These are phyloP conservation scores for Drosophila multiciliata DNA, from an alignment of 2,888 invertebrate genomes.

Conservation along the genomic window DNA sequence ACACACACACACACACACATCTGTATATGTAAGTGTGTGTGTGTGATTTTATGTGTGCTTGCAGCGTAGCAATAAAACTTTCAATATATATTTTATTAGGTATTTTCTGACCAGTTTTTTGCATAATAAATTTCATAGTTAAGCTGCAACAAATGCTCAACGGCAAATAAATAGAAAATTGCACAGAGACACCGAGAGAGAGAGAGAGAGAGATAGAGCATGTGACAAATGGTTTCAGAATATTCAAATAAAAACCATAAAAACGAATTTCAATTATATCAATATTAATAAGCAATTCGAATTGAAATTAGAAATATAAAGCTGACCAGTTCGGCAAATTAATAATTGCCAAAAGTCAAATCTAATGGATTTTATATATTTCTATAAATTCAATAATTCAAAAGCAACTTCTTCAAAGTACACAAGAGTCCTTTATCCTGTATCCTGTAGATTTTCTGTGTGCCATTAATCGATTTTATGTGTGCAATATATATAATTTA, in stretches of 20 bases:
- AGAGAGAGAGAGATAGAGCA: neutral
- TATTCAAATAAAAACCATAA: conserved; percentile 3
- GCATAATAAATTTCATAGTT: conserved; percentile 70
- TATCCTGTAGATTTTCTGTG: neutral
- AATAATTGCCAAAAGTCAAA: neutral
- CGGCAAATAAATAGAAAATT: conserved; percentile 17
- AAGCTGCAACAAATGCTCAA: conserved; percentile 44
- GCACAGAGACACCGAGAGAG: neutral
- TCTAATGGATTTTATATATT: neutral
- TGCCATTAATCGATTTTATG: neutral
- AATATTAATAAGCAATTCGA: conserved; percentile 14
- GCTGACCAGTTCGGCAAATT: neutral
- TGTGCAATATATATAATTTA: neutral
- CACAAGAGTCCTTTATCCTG: neutral
- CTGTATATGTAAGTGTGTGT: neutral
- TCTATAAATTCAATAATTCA: neutral
- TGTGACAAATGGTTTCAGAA: neutral
- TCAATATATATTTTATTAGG: conserved; percentile 78
- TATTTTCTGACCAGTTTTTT: conserved; percentile 62
- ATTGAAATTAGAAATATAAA: neutral
- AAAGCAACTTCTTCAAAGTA: neutral
- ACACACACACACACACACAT: neutral
- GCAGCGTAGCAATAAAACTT: conserved; percentile 70
- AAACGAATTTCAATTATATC: conserved; percentile 13
- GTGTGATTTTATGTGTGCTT: conserved; percentile 12